phyloP scores from a whole-genome alignment of 1,140 invertebrate species.

The Ceratina japonica region DNA sequence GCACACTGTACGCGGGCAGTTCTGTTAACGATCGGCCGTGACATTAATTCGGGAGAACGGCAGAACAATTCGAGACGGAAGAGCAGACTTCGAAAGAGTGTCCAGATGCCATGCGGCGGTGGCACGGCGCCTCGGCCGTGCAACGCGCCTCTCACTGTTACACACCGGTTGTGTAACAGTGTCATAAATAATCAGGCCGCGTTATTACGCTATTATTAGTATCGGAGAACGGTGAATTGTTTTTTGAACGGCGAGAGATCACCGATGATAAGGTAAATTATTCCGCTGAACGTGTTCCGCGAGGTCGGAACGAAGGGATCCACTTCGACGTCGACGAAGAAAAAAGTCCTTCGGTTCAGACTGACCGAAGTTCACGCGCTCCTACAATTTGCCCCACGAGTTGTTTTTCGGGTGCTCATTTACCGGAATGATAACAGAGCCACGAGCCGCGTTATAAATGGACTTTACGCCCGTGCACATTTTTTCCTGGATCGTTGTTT shows the following conservation, averaged over 20 bases:
- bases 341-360: too few relatives aligned
- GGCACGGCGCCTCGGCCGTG: slow-evolving; percentile 7
- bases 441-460: slow-evolving; percentile 8
- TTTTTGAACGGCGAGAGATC: slow-evolving; percentile 14
- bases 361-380: too few relatives aligned
- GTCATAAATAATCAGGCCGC: slow-evolving; percentile 38
- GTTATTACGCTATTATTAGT: slow-evolving; percentile 31
- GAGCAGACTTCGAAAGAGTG: slow-evolving; percentile 10
- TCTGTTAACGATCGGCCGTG: background rate
- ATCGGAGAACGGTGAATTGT: slow-evolving; percentile 1
- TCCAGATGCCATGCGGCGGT: background rate
- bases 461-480: slow-evolving; percentile 35
- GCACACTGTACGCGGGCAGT: background rate
- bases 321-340: too few relatives aligned
- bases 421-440: background rate
- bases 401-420: slow-evolving; percentile 14
- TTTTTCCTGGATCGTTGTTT: slow-evolving; percentile 34
- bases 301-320: background rate
- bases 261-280: slow-evolving; percentile 18
- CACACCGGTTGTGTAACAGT: slow-evolving; percentile 13
- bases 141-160: background rate
- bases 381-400: too few relatives aligned
- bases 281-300: background rate
- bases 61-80: background rate
- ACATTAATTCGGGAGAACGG: slow-evolving; percentile 16